Evolutionary conservation across 92 coral and sea anemone species (phyloP).

Genomic region (Palythoa grandis): DNA sequence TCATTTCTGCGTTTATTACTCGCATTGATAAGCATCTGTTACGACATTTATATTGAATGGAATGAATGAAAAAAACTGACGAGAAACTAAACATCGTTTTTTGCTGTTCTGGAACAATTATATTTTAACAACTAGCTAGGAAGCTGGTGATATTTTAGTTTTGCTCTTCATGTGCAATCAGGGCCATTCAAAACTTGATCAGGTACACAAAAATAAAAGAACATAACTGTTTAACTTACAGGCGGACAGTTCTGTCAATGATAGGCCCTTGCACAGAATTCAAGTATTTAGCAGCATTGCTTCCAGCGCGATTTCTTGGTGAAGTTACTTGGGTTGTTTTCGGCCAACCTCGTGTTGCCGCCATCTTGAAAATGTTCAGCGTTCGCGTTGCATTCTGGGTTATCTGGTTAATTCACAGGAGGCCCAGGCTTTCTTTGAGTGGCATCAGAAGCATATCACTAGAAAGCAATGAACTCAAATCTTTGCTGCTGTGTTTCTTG

Average conservation of each 20-base stretch:
- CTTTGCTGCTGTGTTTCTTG: no score
- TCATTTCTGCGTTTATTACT: no score
- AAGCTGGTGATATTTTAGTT: not conserved
- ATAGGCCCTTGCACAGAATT: slow-evolving; percentile 72
- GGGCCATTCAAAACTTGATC: not conserved
- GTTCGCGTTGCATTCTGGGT: slow-evolving; percentile 28
- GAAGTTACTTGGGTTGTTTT: slow-evolving; percentile 43
- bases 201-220: not conserved
- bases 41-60: no score
- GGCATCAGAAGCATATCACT: no score
- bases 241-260: slow-evolving; percentile 84
- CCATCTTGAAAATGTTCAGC: slow-evolving; percentile 68
- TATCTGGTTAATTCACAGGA: no score
- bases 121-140: not conserved
- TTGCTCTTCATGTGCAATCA: no score
- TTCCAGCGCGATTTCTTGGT: slow-evolving; percentile 80
- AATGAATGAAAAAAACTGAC: no score
- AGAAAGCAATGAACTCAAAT: no score
- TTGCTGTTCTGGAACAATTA: not conserved
- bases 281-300: slow-evolving; percentile 83
- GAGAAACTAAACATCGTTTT: no score
- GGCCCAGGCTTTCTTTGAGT: no score
- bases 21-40: no score
- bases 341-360: slow-evolving; percentile 92
- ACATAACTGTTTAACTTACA: slow-evolving; percentile 60